A percentile compares a stretch with the other conserved stretches of the same genome.
Evolutionary conservation across 2,113 vertebrate genomes (phyloP).

Genomic region (Canis aureus): DNA sequence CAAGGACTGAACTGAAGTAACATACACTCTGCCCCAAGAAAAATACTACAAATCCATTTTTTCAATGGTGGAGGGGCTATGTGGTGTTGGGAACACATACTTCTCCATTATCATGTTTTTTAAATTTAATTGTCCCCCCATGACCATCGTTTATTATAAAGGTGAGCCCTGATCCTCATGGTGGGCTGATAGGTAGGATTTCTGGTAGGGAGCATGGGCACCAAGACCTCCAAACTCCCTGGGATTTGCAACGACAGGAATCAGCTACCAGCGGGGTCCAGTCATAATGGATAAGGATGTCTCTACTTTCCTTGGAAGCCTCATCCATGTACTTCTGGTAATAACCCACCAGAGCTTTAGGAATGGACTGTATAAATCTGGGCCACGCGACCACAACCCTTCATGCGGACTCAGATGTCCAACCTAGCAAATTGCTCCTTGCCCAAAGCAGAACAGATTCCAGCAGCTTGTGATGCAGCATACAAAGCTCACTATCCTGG

Average conservation of each 20-base stretch:
- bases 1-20: slow-evolving; percentile 68
- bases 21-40: slow-evolving; percentile 65
- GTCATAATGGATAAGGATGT: background rate
- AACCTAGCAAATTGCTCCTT: background rate
- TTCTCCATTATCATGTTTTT: background rate
- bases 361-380: background rate
- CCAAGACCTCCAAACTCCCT: background rate
- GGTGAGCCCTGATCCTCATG: background rate
- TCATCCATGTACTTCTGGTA: background rate
- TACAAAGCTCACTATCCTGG: background rate
- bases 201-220: background rate
- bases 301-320: background rate
- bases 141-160: background rate
- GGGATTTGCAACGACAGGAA: background rate
- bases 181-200: background rate
- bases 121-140: background rate
- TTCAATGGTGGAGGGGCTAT: background rate
- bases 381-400: too few relatives aligned
- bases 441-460: background rate
- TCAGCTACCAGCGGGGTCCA: background rate
- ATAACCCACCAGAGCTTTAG: background rate
- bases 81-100: background rate
- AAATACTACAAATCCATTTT: slow-evolving; percentile 28
- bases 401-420: background rate
- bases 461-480: too few relatives aligned